Conservation (phyloP, 1,140 invertebrate species). For the Macrobrachium rosenbergii region DNA sequence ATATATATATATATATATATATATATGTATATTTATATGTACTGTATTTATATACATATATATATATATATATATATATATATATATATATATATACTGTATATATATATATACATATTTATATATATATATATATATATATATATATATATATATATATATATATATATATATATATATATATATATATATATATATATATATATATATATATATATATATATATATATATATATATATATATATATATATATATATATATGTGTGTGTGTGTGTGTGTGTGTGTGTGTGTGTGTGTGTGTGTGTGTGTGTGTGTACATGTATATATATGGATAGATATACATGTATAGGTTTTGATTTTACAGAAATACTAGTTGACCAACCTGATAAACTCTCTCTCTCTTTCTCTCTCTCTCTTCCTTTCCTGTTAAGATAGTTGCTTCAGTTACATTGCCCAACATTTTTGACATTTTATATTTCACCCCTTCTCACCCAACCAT, state of each 20-base stretch:
- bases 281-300: background rate
- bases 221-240: slow-evolving; percentile 1
- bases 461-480: too few relatives aligned
- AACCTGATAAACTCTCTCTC: too few relatives aligned
- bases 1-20: slow-evolving; percentile 15
- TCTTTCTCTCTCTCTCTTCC: too few relatives aligned
- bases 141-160: slow-evolving; percentile 8
- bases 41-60: background rate
- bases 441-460: too few relatives aligned
- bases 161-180: too few relatives aligned
- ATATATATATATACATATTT: slow-evolving; percentile 18
- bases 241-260: background rate
- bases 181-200: slow-evolving; percentile 11
- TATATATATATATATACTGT: slow-evolving; percentile 22
- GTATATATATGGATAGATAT: too few relatives aligned
- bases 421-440: too few relatives aligned
- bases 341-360: too few relatives aligned
- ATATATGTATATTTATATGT: background rate
- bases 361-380: too few relatives aligned
- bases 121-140: slow-evolving; percentile 22
- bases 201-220: background rate
- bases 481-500: too few relatives aligned
- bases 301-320: background rate
- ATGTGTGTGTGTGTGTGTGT: background rate
- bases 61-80: background rate